phyloP scores from a whole-genome alignment of 2,797 vertebrate species.

The Alca torda region DNA sequence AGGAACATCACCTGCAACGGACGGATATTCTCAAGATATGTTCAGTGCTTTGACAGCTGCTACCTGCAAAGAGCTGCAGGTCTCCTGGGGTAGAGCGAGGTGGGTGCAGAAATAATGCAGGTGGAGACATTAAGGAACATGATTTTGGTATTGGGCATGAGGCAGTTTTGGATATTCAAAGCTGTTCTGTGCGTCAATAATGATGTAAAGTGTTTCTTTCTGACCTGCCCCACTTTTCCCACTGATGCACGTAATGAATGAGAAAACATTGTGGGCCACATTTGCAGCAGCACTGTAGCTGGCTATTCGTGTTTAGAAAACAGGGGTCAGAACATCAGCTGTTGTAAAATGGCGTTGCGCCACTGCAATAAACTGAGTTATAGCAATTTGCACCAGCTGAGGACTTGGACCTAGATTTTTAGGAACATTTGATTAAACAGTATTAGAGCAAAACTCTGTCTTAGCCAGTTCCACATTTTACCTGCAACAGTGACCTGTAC shows the following conservation, averaged over 20 bases:
- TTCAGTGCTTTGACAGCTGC: background rate
- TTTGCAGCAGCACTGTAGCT: background rate
- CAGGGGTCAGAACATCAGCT: background rate
- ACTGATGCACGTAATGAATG: rapidly evolving
- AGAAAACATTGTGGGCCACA: background rate
- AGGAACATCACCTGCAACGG: background rate
- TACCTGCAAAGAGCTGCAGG: background rate
- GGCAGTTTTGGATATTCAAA: background rate
- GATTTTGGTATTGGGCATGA: background rate
- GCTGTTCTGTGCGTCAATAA: background rate
- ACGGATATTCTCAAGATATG: background rate
- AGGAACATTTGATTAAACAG: background rate
- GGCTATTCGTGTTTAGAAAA: background rate
- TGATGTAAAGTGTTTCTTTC: background rate
- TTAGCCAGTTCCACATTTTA: background rate
- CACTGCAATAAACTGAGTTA: background rate
- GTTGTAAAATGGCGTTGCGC: background rate
- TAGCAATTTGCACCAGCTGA: conserved; percentile 14
- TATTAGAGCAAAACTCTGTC: background rate
- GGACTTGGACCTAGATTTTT: conserved; percentile 16
- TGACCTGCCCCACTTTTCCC: background rate
- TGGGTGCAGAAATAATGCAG: background rate
- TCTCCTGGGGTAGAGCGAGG: background rate
- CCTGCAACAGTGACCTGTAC: background rate
- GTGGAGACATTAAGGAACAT: background rate